Percentiles rank a stretch among this genome's conserved stretches.
These are phyloP conservation scores for Baryphthengus martii DNA, from an alignment of 2,113 vertebrate species.

Conservation along the genomic window DNA sequence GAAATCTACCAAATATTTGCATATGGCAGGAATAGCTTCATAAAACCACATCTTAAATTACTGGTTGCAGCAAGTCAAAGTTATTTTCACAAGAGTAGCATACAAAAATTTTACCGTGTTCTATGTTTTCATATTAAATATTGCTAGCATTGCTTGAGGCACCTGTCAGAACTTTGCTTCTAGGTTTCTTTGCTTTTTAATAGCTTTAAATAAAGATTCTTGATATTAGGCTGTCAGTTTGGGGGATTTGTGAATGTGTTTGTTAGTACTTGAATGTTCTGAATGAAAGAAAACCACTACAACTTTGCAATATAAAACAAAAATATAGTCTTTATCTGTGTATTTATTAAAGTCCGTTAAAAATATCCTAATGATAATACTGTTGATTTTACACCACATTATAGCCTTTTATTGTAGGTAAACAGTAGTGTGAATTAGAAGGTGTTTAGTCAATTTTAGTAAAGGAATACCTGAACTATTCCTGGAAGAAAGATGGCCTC, in stretches of 20 bases:
- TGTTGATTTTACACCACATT: not conserved
- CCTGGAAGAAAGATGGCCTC: not conserved
- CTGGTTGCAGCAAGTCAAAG: not conserved
- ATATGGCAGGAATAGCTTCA: not conserved
- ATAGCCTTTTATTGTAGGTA: not conserved
- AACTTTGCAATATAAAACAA: not conserved
- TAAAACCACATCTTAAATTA: not conserved
- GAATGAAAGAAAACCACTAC: not conserved
- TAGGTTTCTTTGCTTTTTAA: not conserved
- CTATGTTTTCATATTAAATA: not conserved
- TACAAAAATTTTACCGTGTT: not conserved
- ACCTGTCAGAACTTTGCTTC: not conserved
- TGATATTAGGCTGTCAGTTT: not conserved
- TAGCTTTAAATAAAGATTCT: not conserved
- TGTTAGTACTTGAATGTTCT: not conserved
- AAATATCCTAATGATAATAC: not conserved
- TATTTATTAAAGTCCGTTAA: not conserved
- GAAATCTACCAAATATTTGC: not conserved
- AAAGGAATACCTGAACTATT: not conserved
- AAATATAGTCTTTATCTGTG: not conserved
- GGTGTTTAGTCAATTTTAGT: not conserved
- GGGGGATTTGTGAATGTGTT: not conserved
- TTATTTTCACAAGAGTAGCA: not conserved
- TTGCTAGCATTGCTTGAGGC: not conserved
- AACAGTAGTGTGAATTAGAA: not conserved